Evolutionary conservation across 2,113 vertebrate species (phyloP), one percentile per base, ranked within the genome.

Genomic region (Spilogale gracilis): DNA sequence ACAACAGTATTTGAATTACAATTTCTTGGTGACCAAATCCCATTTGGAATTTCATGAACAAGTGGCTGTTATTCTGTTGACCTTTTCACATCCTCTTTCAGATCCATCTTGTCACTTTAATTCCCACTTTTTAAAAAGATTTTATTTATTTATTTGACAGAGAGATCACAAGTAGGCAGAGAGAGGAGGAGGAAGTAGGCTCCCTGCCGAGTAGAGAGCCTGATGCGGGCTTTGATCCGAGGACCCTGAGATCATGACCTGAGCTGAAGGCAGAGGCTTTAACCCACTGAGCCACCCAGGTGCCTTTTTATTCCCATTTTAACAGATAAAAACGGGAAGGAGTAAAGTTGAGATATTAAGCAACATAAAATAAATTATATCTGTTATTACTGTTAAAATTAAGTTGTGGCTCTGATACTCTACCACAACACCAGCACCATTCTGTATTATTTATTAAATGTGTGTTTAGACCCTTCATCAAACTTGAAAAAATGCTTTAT

Each of bases 21-120:
- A 92, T 98, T 98, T 96, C 11, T 43, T 91, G 71, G 50, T 95
- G 79, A 96, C 60, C 58, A 94, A 93, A 89, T 85, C 50, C 85
- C 95, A 93, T 30, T n/a, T 97, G 91, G 52, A 97, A 93, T 95
- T 96, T 92, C 23, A 69, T 56, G 45, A 97, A 23, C 23, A 89
- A 92, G 43, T 94, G 54, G 4, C 23, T 74, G 32, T 14, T 91
- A n/a, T 89, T 95, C 60, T 96, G 43, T 52, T 97, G 91, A 94
- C 71, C 76, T 92, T 97, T 94, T 81, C 65, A 63, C n/a, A 78
- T 54, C 5, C 20, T 82, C 65, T 82, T 91, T 94, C 45, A 94
- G 30, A 89, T 86, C 27, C 5, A 69, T 69, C 61, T 73, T 91
- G 30, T 73, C 50, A 71, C 20, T 94, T 92, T n/a, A 84, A 92